A percentile compares a stretch with the other conserved stretches of the same genome.
phyloP scores from a whole-genome alignment of 2,888 invertebrate species.

The Creontiades dilutus region DNA sequence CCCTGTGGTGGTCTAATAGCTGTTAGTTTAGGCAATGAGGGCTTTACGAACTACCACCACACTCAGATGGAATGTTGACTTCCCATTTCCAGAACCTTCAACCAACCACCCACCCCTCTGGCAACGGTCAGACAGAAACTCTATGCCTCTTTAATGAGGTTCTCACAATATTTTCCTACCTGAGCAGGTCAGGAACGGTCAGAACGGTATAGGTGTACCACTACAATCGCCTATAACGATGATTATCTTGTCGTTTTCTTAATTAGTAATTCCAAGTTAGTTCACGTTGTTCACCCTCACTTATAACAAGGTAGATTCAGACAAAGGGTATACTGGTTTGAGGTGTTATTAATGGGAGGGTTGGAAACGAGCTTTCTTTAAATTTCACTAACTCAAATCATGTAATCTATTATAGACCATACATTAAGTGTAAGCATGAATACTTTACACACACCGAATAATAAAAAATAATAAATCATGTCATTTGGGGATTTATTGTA shows the following conservation, averaged over 20 bases:
- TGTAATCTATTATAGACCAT: no score
- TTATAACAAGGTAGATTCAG: background rate
- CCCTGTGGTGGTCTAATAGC: background rate
- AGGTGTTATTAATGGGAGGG: no score
- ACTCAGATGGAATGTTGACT: background rate
- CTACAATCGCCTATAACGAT: background rate
- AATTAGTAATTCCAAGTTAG: background rate
- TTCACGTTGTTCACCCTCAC: background rate
- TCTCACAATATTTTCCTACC: constrained; percentile 55
- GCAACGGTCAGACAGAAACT: constrained; percentile 21
- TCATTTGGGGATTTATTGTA: no score
- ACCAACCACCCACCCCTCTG: background rate
- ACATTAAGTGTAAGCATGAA: no score
- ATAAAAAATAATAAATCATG: no score
- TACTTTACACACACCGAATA: no score
- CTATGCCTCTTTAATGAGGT: constrained; percentile 60
- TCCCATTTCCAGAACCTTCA: constrained; percentile 22
- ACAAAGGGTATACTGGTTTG: no score
- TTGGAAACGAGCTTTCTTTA: no score
- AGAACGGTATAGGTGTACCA: background rate
- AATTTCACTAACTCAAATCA: no score
- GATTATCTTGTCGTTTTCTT: background rate
- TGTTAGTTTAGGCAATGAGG: background rate
- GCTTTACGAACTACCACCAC: background rate
- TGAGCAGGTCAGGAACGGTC: background rate